Evolutionary conservation across 2,797 vertebrate genomes (phyloP).

Genomic region (Vultur gryphus): DNA sequence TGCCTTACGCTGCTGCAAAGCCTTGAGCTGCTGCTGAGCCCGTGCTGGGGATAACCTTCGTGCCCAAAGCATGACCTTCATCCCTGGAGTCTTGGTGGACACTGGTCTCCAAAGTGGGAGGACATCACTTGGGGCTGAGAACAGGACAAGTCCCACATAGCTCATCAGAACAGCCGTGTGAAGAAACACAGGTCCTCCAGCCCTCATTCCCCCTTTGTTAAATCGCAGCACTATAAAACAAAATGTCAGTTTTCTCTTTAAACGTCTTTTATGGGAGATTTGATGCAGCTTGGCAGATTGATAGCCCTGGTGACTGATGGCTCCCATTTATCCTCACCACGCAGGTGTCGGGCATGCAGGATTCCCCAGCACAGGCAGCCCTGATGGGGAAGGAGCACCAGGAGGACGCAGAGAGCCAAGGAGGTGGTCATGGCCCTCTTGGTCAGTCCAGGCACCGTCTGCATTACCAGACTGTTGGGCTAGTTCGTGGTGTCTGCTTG

Average conservation of each 20-base stretch:
- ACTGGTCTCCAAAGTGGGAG: fast-evolving
- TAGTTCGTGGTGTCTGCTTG: not conserved
- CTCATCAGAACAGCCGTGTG: not conserved
- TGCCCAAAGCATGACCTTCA: not conserved
- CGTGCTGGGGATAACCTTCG: fast-evolving
- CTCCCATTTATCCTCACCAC: not conserved
- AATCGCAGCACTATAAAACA: conserved; percentile 13
- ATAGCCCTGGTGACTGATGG: conserved; percentile 2
- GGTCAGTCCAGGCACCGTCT: not conserved
- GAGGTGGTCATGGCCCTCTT: not conserved
- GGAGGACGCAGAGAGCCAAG: not conserved
- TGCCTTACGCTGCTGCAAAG: not conserved
- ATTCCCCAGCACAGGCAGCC: not conserved
- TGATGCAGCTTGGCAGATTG: conserved; percentile 49
- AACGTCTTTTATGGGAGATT: conserved; percentile 38
- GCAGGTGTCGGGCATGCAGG: fast-evolving
- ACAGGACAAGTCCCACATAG: not conserved
- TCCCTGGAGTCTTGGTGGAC: not conserved
- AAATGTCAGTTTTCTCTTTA: conserved; percentile 61
- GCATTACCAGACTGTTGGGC: not conserved
- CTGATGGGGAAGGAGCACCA: not conserved
- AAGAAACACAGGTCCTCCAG: not conserved
- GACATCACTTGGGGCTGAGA: fast-evolving
- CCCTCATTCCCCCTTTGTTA: not conserved
- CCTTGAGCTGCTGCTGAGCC: not conserved